These are phyloP conservation scores for Drosophila macrospina DNA, from an alignment of 2,888 invertebrate genomes.

Conservation along the genomic window DNA sequence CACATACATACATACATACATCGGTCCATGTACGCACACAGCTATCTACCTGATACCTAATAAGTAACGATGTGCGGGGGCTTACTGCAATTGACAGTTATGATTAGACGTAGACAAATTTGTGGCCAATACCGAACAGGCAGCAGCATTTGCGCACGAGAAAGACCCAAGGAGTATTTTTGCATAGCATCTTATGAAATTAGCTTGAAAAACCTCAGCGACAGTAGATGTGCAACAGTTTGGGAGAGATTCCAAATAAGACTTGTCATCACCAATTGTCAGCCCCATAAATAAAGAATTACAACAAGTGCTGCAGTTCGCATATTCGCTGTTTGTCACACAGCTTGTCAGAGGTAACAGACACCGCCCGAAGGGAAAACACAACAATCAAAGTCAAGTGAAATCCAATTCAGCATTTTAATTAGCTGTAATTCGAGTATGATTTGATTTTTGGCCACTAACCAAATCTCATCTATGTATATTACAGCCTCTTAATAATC, in stretches of 20 bases:
- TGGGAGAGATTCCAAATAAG: background rate
- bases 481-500: constrained; percentile 24
- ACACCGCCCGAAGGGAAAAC: constrained; percentile 4
- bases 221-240: background rate
- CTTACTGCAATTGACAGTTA: constrained; percentile 69
- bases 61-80: background rate
- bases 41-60: background rate
- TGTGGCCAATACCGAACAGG: constrained; percentile 8
- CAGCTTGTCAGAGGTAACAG: constrained; percentile 18
- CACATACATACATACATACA: constrained; percentile 27
- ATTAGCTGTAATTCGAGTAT: constrained; percentile 51
- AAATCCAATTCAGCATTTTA: constrained; percentile 38
- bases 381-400: constrained; percentile 4
- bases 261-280: background rate
- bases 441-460: constrained; percentile 42
- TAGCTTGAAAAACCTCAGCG: background rate
- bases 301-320: background rate
- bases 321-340: constrained; percentile 5
- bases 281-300: background rate
- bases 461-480: constrained; percentile 3
- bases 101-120: constrained; percentile 27
- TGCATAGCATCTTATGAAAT: background rate
- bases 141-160: constrained; percentile 8
- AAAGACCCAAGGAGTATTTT: constrained; percentile 1
- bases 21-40: constrained; percentile 1